These are phyloP conservation scores for Tachuris rubrigastra DNA, from an alignment of 2,113 vertebrate species.

Conservation along the genomic window DNA sequence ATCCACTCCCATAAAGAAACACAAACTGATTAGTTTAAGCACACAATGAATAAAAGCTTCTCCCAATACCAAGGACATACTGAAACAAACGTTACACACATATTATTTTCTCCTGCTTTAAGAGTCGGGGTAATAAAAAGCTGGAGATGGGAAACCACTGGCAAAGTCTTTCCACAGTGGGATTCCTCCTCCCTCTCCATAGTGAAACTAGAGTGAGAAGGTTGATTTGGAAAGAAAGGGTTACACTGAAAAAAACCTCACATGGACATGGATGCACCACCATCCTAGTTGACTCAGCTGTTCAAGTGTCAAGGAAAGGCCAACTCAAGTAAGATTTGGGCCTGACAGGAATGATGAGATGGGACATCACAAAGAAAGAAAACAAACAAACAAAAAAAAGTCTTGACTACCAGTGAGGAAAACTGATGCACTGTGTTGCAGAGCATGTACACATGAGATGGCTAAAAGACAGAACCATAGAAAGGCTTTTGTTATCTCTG, in stretches of 20 bases:
- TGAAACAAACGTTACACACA: neutral
- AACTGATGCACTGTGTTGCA: neutral
- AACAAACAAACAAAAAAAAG: neutral
- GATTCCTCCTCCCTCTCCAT: neutral
- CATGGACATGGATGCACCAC: neutral
- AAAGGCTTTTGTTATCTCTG: neutral
- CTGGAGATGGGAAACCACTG: neutral
- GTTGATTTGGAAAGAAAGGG: neutral
- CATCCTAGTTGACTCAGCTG: neutral
- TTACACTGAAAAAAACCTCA: neutral
- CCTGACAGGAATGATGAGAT: neutral
- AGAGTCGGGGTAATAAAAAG: neutral
- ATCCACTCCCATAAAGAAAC: neutral
- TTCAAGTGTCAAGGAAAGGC: neutral
- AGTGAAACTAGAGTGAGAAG: neutral
- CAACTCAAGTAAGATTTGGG: neutral
- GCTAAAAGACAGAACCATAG: neutral
- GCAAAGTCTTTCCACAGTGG: neutral
- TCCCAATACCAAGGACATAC: neutral
- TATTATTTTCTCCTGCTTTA: neutral
- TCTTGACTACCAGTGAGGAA: neutral
- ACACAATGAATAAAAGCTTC: neutral
- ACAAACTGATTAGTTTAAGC: neutral
- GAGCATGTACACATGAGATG: neutral
- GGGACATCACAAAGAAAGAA: neutral